Base-by-base conservation (phyloP, 2,797 vertebrate species). In the Hyperoplus immaculatus region DNA sequence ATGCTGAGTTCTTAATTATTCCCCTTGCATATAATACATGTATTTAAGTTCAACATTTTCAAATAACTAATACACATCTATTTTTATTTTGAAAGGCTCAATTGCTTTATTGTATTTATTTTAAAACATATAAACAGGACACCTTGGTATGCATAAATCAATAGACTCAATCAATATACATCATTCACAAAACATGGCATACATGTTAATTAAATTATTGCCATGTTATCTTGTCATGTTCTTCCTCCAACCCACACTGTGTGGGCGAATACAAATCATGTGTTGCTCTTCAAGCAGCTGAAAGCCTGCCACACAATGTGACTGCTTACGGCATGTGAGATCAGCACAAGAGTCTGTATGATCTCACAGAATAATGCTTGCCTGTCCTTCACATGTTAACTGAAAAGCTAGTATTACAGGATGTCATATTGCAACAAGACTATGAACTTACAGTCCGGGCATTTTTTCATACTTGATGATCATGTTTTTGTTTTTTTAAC, bases 241-340 rank as follows among this genome's bases (percentile, higher is more conserved):
- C 67, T 67, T 61, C 55, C 64, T 72, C 18, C 71, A 69, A 39
- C 55, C 67, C 42, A 69, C 61, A 66, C 50, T 46, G 68, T 59
- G 73, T 80, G 65, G 83, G 79, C 51, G 47, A 73, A 75, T 21
- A 74, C 36, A 62, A 67, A 84, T 70, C 58, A 66, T 43, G 53
- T 46, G 39, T 60, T 81, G 82, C 77, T 81, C 69, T 68, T 82
- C 41, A 62, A 69, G 55, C 58, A 15, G 39, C 50, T 67, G 21
- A 69, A 69, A 66, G 67, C 65, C 47, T 74, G 42, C 58, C 72
- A 65, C 58, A 76, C 61, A 13, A 21, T 21, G 45, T 66, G 65
- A 66, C 69, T 5, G 14, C 43, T 72, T 14, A 13, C 57, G 36
- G 47, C 60, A 59, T 60, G 69, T 65, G 16, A 60, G 70, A 54